phyloP scores from a whole-genome alignment of 1,140 invertebrate genomes.

The Heterodera carotae region DNA sequence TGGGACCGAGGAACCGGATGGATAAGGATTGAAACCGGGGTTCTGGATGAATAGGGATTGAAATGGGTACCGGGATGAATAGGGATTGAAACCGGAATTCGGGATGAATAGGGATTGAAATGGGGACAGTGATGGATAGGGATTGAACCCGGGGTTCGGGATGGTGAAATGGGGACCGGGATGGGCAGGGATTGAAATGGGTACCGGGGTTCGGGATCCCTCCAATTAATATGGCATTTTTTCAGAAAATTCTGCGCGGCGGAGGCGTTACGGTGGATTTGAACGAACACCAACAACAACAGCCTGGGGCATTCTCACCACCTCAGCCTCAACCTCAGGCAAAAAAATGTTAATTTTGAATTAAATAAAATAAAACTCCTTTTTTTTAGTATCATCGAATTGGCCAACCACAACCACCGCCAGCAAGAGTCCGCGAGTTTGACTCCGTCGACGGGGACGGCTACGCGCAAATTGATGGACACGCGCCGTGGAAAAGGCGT shows the following conservation, averaged over 20 bases:
- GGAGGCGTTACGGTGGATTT: conserved; percentile 28
- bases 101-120: too few species aligned
- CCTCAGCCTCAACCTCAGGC: background rate
- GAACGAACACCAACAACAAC: conserved; percentile 17
- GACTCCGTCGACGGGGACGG: background rate
- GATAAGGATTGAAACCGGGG: too few species aligned
- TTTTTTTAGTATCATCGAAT: background rate
- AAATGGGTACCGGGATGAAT: too few species aligned
- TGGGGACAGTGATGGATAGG: too few species aligned
- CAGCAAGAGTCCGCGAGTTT: background rate
- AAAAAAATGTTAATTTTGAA: background rate
- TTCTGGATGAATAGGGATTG: too few species aligned
- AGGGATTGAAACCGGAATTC: too few species aligned
- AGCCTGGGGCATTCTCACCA: background rate
- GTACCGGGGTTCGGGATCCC: too few species aligned
- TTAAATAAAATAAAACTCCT: background rate
- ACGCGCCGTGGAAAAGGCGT: background rate
- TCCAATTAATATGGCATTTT: conserved; percentile 4
- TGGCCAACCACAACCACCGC: background rate
- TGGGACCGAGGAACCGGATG: too few species aligned
- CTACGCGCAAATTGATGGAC: background rate
- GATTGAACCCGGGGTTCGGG: too few species aligned
- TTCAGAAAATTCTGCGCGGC: conserved; percentile 30
- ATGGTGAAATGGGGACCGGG: too few species aligned
- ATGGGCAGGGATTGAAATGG: too few species aligned